Evolutionary conservation across 2,888 invertebrate genomes (phyloP).

Genomic region (Dryococelus australis): DNA sequence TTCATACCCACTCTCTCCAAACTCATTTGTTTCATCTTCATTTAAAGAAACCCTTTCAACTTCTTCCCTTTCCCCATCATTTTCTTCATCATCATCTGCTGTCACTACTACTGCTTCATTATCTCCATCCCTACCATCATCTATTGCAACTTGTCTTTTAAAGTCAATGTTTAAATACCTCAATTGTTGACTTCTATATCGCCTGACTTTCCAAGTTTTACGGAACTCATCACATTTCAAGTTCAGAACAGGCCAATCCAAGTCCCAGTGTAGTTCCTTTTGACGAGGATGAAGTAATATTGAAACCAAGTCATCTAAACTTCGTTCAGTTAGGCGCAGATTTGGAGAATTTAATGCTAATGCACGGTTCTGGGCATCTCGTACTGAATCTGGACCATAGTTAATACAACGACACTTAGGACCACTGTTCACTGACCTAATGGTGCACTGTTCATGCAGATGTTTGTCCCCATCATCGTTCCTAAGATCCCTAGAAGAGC

Average conservation of each 20-base stretch:
- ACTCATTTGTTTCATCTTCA: background rate
- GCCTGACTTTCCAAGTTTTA: conserved; percentile 52
- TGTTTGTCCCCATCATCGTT: background rate
- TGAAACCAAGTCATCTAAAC: conserved; percentile 75
- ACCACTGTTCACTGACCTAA: conserved; percentile 23
- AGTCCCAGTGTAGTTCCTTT: conserved; percentile 75
- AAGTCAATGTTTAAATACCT: background rate
- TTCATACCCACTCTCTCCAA: conserved; percentile 6
- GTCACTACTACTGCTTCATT: background rate
- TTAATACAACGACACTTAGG: background rate
- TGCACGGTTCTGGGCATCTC: conserved; percentile 18
- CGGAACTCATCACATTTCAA: conserved; percentile 66
- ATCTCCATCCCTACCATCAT: background rate
- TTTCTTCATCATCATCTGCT: background rate
- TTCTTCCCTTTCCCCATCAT: background rate
- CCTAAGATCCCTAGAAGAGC: background rate
- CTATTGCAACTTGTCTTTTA: conserved; percentile 10
- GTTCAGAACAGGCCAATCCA: conserved; percentile 66
- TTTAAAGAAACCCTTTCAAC: background rate
- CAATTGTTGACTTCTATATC: conserved; percentile 48
- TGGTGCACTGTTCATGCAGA: conserved; percentile 24
- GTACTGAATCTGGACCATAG: background rate
- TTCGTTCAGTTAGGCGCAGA: conserved; percentile 69
- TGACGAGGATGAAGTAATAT: conserved; percentile 74
- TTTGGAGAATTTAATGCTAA: conserved; percentile 65